Evolutionary conservation across 2,113 vertebrate genomes (phyloP), one percentile per base, ranked within the genome.

Genomic region (Pogonocichla stellata): DNA sequence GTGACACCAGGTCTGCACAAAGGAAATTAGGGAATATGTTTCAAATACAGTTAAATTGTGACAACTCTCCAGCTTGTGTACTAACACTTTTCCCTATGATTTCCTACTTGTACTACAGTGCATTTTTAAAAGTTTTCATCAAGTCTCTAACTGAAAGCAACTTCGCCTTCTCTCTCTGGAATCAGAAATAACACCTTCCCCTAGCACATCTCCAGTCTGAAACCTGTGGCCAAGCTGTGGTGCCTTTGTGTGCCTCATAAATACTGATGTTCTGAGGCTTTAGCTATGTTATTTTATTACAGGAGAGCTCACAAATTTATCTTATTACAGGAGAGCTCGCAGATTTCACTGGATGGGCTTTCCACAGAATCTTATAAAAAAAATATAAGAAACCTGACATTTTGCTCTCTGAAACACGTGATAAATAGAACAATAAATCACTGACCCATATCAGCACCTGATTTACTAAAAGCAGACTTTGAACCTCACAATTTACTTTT

Each of bases 381-480:
- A 54, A 72, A 26, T 34, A 34, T 3, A 60, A 50, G 19, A 47
- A 31, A 0, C 20, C 3, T 0, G 0, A 51, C 24, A 19, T 15
- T 54, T 66, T 54, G 25, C 15, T 78, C 64, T 54, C 66, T 71
- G 43, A 86, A 94, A 60, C 20, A 14, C 0, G 0, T 25, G 42
- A 70, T 50, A 78, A 67, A 71, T 9, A 71, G 51, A 33, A 67
- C 69, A 83, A 92, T 10, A 78, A 77, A 60, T 36, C 38, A 71
- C 43, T 23, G 17, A 11, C 18, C 17, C 7, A 2, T 31, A 19
- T 45, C 16, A 7, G 47, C 43, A 74, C 51, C n/a, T 71, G 19
- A 1, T 56, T 75, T 65, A 17, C 73, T 56, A n/a, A 78, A 90
- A 88, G 22, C 0, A 3, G 18, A n/a, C 18, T 69, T 77, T 61